phyloP scores from a whole-genome alignment of 2,797 vertebrate species.

The Helarctos malayanus region DNA sequence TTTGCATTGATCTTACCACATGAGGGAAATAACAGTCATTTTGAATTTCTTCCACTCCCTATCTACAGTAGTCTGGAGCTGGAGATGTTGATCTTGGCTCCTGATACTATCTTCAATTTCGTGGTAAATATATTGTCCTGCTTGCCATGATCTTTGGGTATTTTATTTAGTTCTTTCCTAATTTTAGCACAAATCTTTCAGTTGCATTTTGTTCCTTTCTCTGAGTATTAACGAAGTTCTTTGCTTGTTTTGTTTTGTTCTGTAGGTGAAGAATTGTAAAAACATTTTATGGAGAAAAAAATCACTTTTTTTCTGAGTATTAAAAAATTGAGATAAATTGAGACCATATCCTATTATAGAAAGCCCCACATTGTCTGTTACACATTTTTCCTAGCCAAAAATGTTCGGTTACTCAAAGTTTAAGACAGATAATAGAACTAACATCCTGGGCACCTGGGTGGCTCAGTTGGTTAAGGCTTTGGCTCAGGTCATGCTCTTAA shows the following conservation, averaged over 20 bases:
- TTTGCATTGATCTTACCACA: background rate
- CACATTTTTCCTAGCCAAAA: background rate
- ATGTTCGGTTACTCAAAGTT: background rate
- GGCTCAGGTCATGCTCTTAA: no score
- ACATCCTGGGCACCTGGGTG: no score
- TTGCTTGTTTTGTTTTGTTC: background rate
- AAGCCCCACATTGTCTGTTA: background rate
- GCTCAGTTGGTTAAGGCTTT: no score
- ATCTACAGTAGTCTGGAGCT: no score
- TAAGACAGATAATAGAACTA: no score
- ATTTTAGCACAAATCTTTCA: background rate
- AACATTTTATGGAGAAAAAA: background rate
- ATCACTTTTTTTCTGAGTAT: background rate
- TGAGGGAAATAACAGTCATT: background rate
- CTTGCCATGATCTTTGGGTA: background rate
- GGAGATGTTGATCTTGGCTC: background rate
- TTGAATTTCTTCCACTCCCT: no score
- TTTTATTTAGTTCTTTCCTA: background rate
- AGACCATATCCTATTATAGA: background rate
- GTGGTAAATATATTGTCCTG: background rate
- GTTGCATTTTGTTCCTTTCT: background rate
- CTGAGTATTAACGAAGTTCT: background rate
- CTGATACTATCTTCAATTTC: background rate
- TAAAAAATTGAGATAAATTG: background rate
- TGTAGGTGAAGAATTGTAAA: background rate